Conservation (phyloP, 1,140 invertebrate species). For the Papilio polyxenes region DNA sequence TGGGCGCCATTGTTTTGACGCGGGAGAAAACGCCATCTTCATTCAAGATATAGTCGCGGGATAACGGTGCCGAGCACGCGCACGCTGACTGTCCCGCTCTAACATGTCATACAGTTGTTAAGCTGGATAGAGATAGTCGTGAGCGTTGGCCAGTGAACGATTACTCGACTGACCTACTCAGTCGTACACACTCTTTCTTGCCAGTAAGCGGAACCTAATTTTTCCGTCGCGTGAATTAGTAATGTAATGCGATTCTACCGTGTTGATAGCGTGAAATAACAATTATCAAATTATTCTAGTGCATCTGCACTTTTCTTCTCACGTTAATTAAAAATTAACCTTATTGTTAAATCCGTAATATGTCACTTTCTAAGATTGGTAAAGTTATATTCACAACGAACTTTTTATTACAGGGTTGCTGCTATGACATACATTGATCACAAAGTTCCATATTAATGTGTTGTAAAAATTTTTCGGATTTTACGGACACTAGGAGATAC, state of each 20-base stretch:
- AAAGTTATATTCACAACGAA: background rate
- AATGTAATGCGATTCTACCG: slow-evolving; percentile 57
- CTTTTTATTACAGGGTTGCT: background rate
- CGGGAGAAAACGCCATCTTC: slow-evolving; percentile 78
- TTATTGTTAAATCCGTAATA: background rate
- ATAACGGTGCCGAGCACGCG: slow-evolving; percentile 74
- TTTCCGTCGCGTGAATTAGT: slow-evolving; percentile 69
- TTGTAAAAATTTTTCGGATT: background rate
- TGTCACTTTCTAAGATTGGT: background rate
- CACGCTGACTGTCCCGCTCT: slow-evolving; percentile 51
- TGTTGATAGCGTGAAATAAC: slow-evolving; percentile 59
- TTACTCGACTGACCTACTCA: slow-evolving; percentile 81
- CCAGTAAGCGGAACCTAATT: slow-evolving; percentile 77
- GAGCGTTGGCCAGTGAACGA: slow-evolving; percentile 63
- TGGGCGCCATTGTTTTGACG: slow-evolving; percentile 74
- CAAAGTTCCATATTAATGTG: background rate
- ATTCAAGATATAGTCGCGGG: slow-evolving; percentile 77
- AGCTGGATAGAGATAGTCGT: slow-evolving; percentile 47
- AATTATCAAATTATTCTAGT: slow-evolving; percentile 55
- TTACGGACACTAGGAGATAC: too few species aligned
- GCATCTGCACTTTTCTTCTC: slow-evolving; percentile 34
- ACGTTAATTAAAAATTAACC: background rate
- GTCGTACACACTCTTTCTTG: slow-evolving; percentile 75
- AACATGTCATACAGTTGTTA: slow-evolving; percentile 21
- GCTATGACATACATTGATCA: too few species aligned